Conservation (phyloP, 2,113 vertebrate species). For the Chlorodrepanis virens region DNA sequence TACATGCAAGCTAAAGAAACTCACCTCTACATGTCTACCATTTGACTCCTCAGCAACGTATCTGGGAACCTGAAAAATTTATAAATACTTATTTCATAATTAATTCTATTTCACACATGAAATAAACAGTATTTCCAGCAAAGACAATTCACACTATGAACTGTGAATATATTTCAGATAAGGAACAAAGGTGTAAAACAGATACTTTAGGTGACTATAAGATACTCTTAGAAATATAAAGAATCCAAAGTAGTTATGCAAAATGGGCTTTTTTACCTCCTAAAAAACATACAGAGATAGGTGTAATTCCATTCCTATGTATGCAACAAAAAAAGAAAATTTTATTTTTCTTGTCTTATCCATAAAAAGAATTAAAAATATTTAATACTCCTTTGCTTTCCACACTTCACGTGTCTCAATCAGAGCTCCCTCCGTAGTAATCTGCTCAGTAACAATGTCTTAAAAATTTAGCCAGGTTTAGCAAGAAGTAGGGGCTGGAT, state of each 20-base stretch:
- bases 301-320: not conserved
- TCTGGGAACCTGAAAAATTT: not conserved
- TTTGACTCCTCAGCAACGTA: not conserved
- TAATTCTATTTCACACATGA: not conserved
- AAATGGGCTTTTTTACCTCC: not conserved
- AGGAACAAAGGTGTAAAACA: not conserved
- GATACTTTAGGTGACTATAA: not conserved
- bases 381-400: conserved; percentile 1
- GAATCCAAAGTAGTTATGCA: not conserved
- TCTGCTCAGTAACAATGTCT: not conserved
- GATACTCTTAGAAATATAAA: not conserved
- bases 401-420: not conserved
- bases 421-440: not conserved
- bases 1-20: not conserved
- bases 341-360: not conserved
- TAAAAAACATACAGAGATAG: not conserved
- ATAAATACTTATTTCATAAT: not conserved
- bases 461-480: not conserved
- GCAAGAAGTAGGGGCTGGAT: not conserved
- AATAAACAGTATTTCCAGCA: not conserved
- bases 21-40: not conserved
- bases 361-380: not conserved
- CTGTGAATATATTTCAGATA: not conserved
- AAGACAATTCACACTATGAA: not conserved
- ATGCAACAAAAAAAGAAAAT: not conserved